Percentiles rank a stretch among this genome's conserved stretches.
phyloP scores from a whole-genome alignment of 2,888 invertebrate genomes.

The Gibbula magus region DNA sequence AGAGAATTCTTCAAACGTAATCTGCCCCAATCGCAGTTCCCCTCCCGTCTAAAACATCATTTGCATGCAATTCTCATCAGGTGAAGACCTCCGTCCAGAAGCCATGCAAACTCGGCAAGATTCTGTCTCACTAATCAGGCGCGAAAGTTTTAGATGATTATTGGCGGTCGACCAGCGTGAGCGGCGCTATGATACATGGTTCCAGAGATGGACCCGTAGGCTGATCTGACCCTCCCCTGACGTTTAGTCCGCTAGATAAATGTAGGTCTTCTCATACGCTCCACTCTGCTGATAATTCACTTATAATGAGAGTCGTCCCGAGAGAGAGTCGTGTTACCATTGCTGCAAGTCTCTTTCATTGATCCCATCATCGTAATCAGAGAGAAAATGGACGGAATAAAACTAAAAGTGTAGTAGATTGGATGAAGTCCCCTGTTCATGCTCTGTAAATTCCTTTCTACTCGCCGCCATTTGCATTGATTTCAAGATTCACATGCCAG shows the following conservation, averaged over 20 bases:
- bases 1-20: constrained; percentile 33
- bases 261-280: not conserved
- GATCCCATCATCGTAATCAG: constrained; percentile 14
- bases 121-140: constrained; percentile 5
- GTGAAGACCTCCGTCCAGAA: constrained; percentile 1
- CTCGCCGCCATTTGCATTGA: constrained; percentile 11
- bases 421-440: constrained; percentile 8
- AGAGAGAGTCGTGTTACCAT: constrained; percentile 7
- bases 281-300: not conserved
- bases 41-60: not conserved
- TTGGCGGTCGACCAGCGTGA: not conserved
- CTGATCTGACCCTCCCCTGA: not conserved
- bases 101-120: constrained; percentile 1
- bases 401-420: constrained; percentile 22
- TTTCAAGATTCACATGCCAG: not conserved
- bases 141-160: constrained; percentile 6
- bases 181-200: not conserved
- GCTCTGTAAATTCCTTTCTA: constrained; percentile 1
- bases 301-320: constrained; percentile 17
- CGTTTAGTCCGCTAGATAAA: not conserved
- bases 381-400: constrained; percentile 23
- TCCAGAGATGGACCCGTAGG: not conserved
- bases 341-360: not conserved
- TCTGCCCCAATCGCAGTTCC: constrained; percentile 1
- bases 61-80: constrained; percentile 28